These are phyloP conservation scores for Otolemur garnettii DNA, from an alignment of 2,113 vertebrate genomes.

Conservation along the genomic window DNA sequence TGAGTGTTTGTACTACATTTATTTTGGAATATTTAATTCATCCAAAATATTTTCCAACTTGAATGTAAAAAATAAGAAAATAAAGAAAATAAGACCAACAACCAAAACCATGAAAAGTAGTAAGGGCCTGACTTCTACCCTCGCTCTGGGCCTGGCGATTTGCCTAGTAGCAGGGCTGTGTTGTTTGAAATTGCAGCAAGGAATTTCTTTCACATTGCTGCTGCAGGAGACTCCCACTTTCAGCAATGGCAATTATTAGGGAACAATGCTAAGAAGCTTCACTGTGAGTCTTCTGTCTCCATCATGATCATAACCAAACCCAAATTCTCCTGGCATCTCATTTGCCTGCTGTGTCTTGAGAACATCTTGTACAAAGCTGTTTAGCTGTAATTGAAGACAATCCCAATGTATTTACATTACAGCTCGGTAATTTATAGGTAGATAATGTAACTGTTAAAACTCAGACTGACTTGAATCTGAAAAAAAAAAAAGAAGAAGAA, in stretches of 20 bases:
- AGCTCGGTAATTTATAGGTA: background rate
- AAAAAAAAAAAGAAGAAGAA: too few species aligned
- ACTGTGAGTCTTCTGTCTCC: background rate
- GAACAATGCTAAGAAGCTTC: background rate
- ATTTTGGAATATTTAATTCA: background rate
- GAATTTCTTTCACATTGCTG: background rate
- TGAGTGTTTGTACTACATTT: background rate
- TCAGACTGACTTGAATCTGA: background rate
- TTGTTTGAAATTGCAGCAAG: background rate
- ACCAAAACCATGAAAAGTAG: background rate
- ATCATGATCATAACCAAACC: background rate
- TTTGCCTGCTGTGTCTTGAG: background rate
- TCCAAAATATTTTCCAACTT: background rate
- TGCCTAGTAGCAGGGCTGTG: background rate
- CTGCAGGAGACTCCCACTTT: background rate
- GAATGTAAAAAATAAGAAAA: background rate
- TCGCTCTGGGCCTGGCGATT: background rate
- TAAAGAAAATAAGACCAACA: background rate
- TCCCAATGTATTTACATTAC: background rate
- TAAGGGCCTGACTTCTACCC: accelerated
- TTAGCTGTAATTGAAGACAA: slow-evolving; percentile 28
- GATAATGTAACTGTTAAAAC: background rate
- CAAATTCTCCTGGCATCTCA: background rate
- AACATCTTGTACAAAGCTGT: background rate
- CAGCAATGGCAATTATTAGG: too few species aligned